These are phyloP conservation scores for Gallinago jamesoni DNA, from an alignment of 2,113 vertebrate species.

Conservation along the genomic window DNA sequence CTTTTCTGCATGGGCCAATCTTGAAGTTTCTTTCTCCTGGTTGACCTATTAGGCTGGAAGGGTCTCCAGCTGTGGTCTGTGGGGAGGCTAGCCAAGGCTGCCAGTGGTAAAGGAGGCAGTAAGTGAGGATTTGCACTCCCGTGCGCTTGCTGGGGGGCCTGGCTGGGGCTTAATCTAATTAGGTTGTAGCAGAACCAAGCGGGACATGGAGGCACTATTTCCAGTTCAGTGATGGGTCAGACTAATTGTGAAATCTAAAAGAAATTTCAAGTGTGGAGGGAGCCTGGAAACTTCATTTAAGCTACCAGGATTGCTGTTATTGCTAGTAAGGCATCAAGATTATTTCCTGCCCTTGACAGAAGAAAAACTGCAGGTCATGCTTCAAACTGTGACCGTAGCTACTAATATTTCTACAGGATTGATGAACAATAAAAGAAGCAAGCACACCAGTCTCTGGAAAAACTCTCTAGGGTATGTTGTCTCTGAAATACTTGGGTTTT, in stretches of 20 bases:
- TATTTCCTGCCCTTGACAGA: background rate
- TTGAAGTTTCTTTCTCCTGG: background rate
- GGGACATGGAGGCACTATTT: background rate
- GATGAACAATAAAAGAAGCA: background rate
- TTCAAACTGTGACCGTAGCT: background rate
- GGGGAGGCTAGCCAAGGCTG: background rate
- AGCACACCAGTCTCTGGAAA: background rate
- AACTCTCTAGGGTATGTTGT: background rate
- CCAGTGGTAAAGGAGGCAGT: background rate
- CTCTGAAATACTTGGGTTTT: background rate
- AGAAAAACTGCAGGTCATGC: background rate
- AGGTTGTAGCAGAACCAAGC: background rate
- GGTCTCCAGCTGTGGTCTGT: background rate
- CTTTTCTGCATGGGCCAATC: background rate
- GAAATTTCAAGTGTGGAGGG: background rate
- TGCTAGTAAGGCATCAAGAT: background rate
- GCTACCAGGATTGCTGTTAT: background rate
- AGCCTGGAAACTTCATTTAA: background rate
- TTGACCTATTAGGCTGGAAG: background rate
- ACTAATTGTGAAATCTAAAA: background rate
- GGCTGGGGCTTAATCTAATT: background rate
- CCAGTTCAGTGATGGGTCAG: background rate
- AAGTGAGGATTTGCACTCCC: accelerated
- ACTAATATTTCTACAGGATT: background rate
- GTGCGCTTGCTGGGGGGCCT: accelerated